These are phyloP conservation scores for Chymomyza procnemis DNA, from an alignment of 2,888 invertebrate species.

Conservation along the genomic window DNA sequence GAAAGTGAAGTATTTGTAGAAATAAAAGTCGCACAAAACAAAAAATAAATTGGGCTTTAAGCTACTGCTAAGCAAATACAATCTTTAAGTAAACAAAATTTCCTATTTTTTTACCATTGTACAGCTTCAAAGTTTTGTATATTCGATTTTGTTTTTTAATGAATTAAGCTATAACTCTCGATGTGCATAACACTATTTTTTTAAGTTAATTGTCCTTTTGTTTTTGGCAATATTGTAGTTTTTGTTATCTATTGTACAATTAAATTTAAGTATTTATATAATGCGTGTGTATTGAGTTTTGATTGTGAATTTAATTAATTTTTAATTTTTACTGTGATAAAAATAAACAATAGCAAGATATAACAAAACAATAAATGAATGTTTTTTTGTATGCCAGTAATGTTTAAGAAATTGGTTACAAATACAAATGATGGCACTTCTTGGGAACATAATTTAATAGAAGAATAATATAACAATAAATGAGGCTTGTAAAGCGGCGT, in stretches of 20 bases:
- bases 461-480: neutral
- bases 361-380: neutral
- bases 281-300: slow-evolving; percentile 47
- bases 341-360: slow-evolving; percentile 52
- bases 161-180: slow-evolving; percentile 12
- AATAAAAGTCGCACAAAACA: slow-evolving; percentile 34
- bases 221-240: slow-evolving; percentile 39
- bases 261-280: slow-evolving; percentile 20
- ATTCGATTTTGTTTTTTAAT: slow-evolving; percentile 9
- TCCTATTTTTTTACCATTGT: slow-evolving; percentile 38
- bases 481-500: neutral
- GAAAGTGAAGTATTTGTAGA: neutral
- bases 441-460: neutral
- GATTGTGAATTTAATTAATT: slow-evolving; percentile 65
- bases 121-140: neutral
- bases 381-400: too few species aligned
- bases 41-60: neutral
- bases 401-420: neutral
- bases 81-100: slow-evolving; percentile 16
- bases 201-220: slow-evolving; percentile 38
- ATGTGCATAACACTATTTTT: slow-evolving; percentile 44
- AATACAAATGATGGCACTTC: neutral
- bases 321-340: slow-evolving; percentile 76
- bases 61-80: slow-evolving; percentile 24
- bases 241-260: neutral